Base-by-base conservation (phyloP, 2,888 invertebrate genomes). In the Cryptophagus acutangulus region DNA sequence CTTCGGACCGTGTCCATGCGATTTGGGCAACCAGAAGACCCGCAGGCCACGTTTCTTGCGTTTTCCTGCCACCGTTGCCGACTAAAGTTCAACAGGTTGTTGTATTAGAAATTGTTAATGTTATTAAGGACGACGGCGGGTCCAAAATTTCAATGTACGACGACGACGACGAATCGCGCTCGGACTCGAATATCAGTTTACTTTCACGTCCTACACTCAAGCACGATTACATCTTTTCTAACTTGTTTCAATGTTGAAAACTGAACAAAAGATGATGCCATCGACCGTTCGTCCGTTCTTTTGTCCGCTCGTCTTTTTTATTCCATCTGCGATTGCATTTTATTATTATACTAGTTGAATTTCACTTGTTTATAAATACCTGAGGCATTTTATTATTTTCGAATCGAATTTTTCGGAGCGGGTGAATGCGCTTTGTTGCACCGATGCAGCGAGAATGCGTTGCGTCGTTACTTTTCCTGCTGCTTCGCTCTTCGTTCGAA, bases 21-120 rank as follows among this genome's bases (percentile, higher is more conserved):
- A 14, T 15, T 44, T 51, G 1, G 49, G 48, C 24, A 52, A 33
- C 43, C 52, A 54, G 38, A 51, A 51, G 33, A 52, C 31, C 43
- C 46, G 41, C 15, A 52, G 44, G 35, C 53, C 53, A 16, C 48
- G 36, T n/a, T 40, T 44, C 26, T 46, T 45, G 24, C 43, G 44
- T 31, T 49, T 44, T 36, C 31, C 31, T 15, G 31, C 31, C 31
- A 31, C 31, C n/a, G 13, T 31, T 15, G n/a, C 31, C 8, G 24
- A 8, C 6, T 8, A 8, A 20, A 20, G n/a, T 20, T n/a, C 24
- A 20, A 20, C 24, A 20, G 24, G 24, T 20, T 20, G 24, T n/a
- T 6, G n/a, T 8, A 20, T 8, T 20, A 20, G 24, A 8, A 20
- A n/a, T 20, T 20, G 24, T n/a, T 6, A n/a, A n/a, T n/a, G n/a